Evolutionary conservation across 1,140 invertebrate species (phyloP), one percentile per base, ranked within the genome.

Genomic region (Drosophila equinoxialis): DNA sequence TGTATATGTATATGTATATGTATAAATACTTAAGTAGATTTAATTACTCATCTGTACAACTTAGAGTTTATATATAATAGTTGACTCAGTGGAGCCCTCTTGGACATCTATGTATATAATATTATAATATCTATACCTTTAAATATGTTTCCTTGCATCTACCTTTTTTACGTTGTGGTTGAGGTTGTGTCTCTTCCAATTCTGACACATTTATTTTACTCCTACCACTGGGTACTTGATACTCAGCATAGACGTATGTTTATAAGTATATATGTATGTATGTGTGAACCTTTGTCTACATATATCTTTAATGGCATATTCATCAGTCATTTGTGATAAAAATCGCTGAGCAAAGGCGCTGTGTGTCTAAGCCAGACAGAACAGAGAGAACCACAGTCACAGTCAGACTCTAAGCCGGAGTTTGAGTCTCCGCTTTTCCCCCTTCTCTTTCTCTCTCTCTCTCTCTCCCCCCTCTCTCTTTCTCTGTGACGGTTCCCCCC

Each of bases 241-340:
- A 51, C 45, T 20, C 45, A 8, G 8, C 45, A 23, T 51, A 51
- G 20, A 23, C 6, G 11, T 51, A 23, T 3, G 7, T 51, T 7
- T 10, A 51, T 48, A 5, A 33, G 30, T 51, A 6, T 45, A 39
- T 61, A n/a, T 59, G 6, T 65, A 35, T 37, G 42, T 62, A 65
- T 70, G 57, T 67, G 68, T 26, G 65, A 1, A 77, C 57, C 65
- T 69, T 67, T 69, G 23, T 26, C 23, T 26, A 81, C 69, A 74
- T 86, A 81, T 81, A 83, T 87, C 79, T 87, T 87, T 87, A 83
- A 87, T 89, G 83, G 83, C 83, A 87, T 87, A 87, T 89, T 87
- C 83, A 89, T 87, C 83, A 87, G 83, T 87, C 84, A 87, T 79
- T 89, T 77, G 80, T 87, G 83, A 89, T 87, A 89, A 87, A 77